Conservation (phyloP, 2,888 invertebrate genomes). For the Limulus polyphemus region DNA sequence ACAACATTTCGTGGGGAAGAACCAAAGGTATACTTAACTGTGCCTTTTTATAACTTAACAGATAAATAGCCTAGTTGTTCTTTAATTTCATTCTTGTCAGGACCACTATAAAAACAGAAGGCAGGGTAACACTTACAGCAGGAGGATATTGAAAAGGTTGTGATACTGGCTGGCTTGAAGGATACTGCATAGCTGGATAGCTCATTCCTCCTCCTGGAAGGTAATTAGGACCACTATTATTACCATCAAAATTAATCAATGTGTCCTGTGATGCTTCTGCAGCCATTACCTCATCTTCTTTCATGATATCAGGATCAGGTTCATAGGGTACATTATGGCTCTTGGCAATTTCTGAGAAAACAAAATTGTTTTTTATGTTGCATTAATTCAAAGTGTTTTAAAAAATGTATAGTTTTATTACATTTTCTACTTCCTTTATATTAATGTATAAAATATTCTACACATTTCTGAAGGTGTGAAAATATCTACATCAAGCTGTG, state of each 20-base stretch:
- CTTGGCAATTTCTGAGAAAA: conserved; percentile 89
- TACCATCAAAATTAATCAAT: conserved; percentile 37
- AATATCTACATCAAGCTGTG: no score
- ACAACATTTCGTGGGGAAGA: no score
- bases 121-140: not conserved
- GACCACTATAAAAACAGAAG: no score
- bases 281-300: conserved; percentile 45
- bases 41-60: no score
- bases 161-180: conserved; percentile 15
- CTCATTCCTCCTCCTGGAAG: not conserved
- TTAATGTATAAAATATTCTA: no score
- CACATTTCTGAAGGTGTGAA: no score
- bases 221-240: conserved; percentile 19
- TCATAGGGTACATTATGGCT: conserved; percentile 88
- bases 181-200: conserved; percentile 17
- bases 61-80: no score
- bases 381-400: no score
- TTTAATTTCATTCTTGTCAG: no score
- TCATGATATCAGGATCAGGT: conserved; percentile 84
- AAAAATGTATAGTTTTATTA: no score
- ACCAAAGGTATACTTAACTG: no score
- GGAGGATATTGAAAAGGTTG: conserved; percentile 46
- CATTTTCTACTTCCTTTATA: no score
- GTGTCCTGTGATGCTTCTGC: conserved; percentile 49
- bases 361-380: conserved; percentile 26